Base-by-base conservation (phyloP, 2,113 vertebrate species). In the Galbula dea region DNA sequence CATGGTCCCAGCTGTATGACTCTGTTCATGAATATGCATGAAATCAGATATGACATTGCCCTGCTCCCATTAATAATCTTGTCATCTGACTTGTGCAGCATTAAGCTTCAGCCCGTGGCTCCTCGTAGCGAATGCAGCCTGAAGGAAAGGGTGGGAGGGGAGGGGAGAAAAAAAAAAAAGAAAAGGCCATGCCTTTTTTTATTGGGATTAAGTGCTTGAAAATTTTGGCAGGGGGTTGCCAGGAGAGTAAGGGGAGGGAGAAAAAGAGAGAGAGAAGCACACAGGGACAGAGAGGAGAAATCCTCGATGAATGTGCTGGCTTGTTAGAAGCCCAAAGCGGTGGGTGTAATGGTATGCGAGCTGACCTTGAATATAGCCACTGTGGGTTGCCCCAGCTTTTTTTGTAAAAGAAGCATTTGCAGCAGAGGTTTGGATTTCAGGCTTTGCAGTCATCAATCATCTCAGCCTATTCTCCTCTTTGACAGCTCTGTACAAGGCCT, bases 401-500 rank as follows among this genome's bases (percentile, higher is more conserved):
- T 98, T 99, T 98, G 98, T 99, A 98, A 99, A 98, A 98, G 98
- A 98, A 99, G 98, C 98, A 98, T 99, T 99, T 99, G 98, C 98
- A 98, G 98, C 98, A 98, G 98, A 98, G 99, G 98, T 98, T 99
- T 99, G 98, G 98, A 98, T 99, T 99, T 99, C 99, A 99, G 98
- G 97, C 98, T 98, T 98, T 98, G 98, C 98, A 98, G 98, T 99
- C 99, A 99, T 99, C 99, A 99, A 99, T 99, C 99, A 99, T 99
- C 98, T 98, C 86, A 95, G 98, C 98, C 98, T 98, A 99, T 99
- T 99, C 99, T 99, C 98, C 98, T 98, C 98, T 98, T 97, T 99
- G 99, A 99, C 99, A 99, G 99, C 99, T 99, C 98, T 98, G 98
- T 99, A 99, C 99, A 99, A 99, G 98, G 98, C 98, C 98, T 99